These are phyloP conservation scores for Cyaniris semiargus DNA, from an alignment of 2,888 invertebrate genomes.

Conservation along the genomic window DNA sequence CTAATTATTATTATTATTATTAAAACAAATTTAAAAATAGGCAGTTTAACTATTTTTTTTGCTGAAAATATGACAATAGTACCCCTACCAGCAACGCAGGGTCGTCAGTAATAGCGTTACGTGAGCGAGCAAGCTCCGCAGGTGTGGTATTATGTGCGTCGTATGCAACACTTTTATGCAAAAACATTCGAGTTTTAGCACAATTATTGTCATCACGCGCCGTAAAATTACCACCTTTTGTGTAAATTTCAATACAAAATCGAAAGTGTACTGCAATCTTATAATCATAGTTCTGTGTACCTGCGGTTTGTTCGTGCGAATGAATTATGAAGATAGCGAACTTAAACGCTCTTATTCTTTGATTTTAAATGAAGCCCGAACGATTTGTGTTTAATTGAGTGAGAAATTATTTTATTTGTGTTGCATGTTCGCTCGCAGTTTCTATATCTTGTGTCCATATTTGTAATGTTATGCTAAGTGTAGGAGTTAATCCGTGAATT, in stretches of 20 bases:
- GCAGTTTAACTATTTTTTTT: neutral
- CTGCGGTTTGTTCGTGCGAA: constrained; percentile 58
- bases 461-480: constrained; percentile 16
- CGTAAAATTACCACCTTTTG: constrained; percentile 76
- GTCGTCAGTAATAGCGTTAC: neutral
- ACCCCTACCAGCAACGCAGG: neutral
- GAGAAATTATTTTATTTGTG: constrained; percentile 56
- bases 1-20: neutral
- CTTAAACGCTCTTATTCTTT: constrained; percentile 57
- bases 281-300: constrained; percentile 57
- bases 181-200: constrained; percentile 51
- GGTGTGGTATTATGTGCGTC: constrained; percentile 41
- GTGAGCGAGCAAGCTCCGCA: neutral
- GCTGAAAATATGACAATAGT: neutral
- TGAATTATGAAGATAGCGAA: constrained; percentile 63
- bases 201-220: constrained; percentile 72
- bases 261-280: constrained; percentile 62
- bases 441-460: constrained; percentile 11
- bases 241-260: constrained; percentile 71
- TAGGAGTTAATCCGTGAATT: constrained; percentile 24
- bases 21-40: neutral
- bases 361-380: constrained; percentile 56
- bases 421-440: constrained; percentile 36
- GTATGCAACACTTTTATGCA: constrained; percentile 49
- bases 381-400: constrained; percentile 64